These are phyloP conservation scores for Rhadina sibilatrix DNA, from an alignment of 2,113 vertebrate species.

Conservation along the genomic window DNA sequence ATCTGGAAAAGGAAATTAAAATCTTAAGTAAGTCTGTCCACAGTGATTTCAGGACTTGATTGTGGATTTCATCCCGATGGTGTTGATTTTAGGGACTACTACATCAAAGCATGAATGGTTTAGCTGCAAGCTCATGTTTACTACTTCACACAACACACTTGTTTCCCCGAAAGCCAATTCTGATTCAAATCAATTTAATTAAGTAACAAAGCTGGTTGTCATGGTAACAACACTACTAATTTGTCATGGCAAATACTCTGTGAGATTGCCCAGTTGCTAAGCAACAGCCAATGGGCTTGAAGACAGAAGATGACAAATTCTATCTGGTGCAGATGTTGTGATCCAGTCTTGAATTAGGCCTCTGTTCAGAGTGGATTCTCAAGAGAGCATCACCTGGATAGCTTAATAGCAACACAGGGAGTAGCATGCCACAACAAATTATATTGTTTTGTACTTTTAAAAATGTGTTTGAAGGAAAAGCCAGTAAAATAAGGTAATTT, in stretches of 20 bases:
- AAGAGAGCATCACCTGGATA: constrained; percentile 50
- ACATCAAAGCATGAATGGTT: constrained; percentile 59
- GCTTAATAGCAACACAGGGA: constrained; percentile 48
- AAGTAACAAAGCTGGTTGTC: constrained; percentile 96
- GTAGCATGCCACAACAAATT: constrained; percentile 57
- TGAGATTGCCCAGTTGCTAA: constrained; percentile 88
- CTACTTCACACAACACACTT: constrained; percentile 65
- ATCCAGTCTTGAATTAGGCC: constrained; percentile 73
- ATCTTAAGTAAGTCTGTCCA: background rate
- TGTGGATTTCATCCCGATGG: constrained; percentile 21
- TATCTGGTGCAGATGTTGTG: constrained; percentile 82
- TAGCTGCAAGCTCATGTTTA: constrained; percentile 59
- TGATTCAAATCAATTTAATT: constrained; percentile 93
- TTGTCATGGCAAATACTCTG: constrained; percentile 90
- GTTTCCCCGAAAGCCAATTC: constrained; percentile 80
- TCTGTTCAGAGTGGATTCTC: constrained; percentile 66
- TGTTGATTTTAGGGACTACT: constrained; percentile 48
- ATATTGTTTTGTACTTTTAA: constrained; percentile 57
- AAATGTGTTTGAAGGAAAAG: constrained; percentile 50
- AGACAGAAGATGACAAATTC: constrained; percentile 83
- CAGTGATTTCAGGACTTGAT: constrained; percentile 3
- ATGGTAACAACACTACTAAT: constrained; percentile 93
- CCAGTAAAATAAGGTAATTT: constrained; percentile 63
- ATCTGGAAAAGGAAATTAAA: background rate
- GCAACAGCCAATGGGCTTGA: constrained; percentile 88